Evolutionary conservation across 2,113 vertebrate species (phyloP), one percentile per base, ranked within the genome.

Genomic region (Cavia aperea): DNA sequence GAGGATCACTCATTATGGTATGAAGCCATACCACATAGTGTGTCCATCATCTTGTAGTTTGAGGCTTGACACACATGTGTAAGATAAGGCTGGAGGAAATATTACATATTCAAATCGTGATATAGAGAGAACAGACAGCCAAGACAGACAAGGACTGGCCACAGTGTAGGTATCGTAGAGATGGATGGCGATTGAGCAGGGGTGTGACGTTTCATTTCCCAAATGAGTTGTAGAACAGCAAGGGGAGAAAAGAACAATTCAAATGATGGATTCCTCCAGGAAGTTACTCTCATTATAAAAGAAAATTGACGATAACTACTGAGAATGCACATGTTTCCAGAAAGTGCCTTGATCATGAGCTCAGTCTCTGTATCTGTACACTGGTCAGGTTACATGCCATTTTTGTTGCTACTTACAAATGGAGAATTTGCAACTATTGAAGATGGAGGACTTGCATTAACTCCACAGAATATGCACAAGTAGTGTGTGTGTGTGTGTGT

Each of bases 21-120:
- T 7, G 39, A 46, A 49, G n/a, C 18, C 4, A 13, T 36, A n/a
- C n/a, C 75, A 46, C 1, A 29, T 23, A 9, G 10, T 36, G 24
- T n/a, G 54, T 43, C 15, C 11, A 0, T 19, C 5, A 4, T 26
- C 4, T 21, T 3, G 31, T 58, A 43, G n/a, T 36, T n/a, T 39
- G 18, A 19, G 19, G 26, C 46, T 73, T 33, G 11, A 15, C 23
- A 73, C 10, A 19, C 46, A 62, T 7, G 13, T 46, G 29, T 46
- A 29, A 51, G 39, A 26, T 39, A 46, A 81, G 49, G 15, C 29
- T 75, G 66, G 24, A 43, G 29, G 1, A 51, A 39, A 39, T 21
- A 21, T 36, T 72, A 18, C 13, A 18, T 10, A 49, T 56, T 51
- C 16, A 11, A n/a, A 56, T 36, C 24, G 10, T 73, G 33, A 39